A percentile compares a stretch with the other conserved stretches of the same genome.
These are phyloP conservation scores for Tragelaphus scriptus DNA, from an alignment of 2,113 vertebrate genomes.

Conservation along the genomic window DNA sequence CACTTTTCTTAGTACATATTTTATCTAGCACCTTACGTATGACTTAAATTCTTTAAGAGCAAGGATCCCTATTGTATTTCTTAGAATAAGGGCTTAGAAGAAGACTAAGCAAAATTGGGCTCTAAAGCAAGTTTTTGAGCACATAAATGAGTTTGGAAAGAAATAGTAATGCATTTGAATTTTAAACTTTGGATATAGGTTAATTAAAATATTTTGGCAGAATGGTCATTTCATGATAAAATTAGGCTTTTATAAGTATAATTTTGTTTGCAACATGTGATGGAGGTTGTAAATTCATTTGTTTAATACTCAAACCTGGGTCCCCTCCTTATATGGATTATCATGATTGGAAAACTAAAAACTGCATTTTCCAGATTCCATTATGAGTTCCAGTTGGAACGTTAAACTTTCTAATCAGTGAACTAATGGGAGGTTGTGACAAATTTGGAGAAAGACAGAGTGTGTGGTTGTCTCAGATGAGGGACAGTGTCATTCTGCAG, in stretches of 20 bases:
- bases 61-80: background rate
- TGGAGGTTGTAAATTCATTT: background rate
- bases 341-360: background rate
- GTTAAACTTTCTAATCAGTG: background rate
- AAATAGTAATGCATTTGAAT: background rate
- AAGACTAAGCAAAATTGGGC: background rate
- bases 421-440: background rate
- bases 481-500: background rate
- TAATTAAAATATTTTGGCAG: background rate
- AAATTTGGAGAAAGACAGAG: background rate
- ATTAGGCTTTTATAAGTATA: background rate
- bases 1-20: background rate
- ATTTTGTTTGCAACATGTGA: background rate
- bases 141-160: background rate
- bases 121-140: background rate
- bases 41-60: background rate
- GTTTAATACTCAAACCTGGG: background rate
- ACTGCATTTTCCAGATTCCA: background rate
- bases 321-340: background rate
- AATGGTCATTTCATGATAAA: background rate
- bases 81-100: background rate
- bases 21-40: background rate
- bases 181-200: background rate
- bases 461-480: background rate
- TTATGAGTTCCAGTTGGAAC: background rate